These are phyloP conservation scores for Chloroceryle inda DNA, from an alignment of 2,797 vertebrate species.

Conservation along the genomic window DNA sequence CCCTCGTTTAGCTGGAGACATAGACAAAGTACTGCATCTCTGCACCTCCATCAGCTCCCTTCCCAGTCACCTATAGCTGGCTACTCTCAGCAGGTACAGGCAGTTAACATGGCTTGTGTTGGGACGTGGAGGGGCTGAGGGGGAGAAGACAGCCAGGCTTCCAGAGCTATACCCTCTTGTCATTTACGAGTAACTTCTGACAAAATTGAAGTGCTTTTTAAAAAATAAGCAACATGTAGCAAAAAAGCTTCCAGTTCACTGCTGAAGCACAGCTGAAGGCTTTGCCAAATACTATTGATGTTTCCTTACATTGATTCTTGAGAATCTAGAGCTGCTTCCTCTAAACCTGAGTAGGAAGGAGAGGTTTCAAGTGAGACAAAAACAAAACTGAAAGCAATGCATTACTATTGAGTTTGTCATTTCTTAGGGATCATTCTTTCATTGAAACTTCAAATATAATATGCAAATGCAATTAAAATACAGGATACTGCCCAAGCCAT, in stretches of 20 bases:
- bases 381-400: neutral
- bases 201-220: neutral
- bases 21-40: no score
- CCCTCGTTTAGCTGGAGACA: neutral
- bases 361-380: neutral
- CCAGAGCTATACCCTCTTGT: neutral
- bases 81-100: neutral
- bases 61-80: neutral
- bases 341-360: neutral
- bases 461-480: neutral
- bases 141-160: neutral
- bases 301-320: neutral
- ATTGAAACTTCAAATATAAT: neutral
- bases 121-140: neutral
- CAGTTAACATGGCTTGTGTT: fast-evolving
- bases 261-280: neutral
- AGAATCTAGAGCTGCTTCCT: neutral
- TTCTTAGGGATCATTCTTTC: neutral
- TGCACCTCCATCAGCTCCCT: neutral
- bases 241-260: neutral
- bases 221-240: neutral
- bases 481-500: neutral
- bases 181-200: neutral
- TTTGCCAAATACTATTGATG: neutral
- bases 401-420: neutral